Base-by-base conservation (phyloP, 2,113 vertebrate species). In the Nasalis larvatus region DNA sequence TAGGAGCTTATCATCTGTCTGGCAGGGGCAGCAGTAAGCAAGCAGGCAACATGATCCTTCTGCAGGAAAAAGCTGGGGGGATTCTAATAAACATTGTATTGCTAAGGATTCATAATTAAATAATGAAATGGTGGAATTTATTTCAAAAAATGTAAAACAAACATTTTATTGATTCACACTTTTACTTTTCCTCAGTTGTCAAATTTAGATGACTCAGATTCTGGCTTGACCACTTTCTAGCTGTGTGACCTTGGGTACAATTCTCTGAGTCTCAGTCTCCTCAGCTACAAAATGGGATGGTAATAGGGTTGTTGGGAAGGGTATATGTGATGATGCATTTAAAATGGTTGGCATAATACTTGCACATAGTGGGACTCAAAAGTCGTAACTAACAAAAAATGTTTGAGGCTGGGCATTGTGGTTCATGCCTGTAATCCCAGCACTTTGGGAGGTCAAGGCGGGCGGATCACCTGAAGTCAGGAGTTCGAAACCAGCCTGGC, bases 261-360 rank as follows among this genome's bases (percentile, higher is more conserved):
- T 94, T 93, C 58, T 91, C 89, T 92, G 54, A 73, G 66, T 71
- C 89, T 93, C 27, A 78, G 47, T 80, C 73, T 58, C 25, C 18
- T 93, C 63, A 47, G 21, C 49, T 80, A 87, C 60, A 74, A 71
- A 92, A n/a, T 80, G 35, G 66, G 30, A 73, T 85, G 40, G 30
- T 74, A 73, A 85, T 66, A 68, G 8, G 27, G 21, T 56, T 54
- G 6, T 60, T 86, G 13, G 27, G 82, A 86, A 13, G 20, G 49
- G 40, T 42, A 37, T 16, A 21, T 42, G 45, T 35, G 8, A 45
- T 76, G 30, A 42, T 88, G 8, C 23, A 52, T 92, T 82, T 82
- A 40, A 88, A 76, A 66, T 82, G 69, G 45, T 47, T 76, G 58
- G 56, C 18, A 27, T 47, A 37, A 49, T 58, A 69, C 13, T 90